Percentiles rank a stretch among this genome's conserved stretches.
Evolutionary conservation across 2,797 vertebrate species (phyloP).

Genomic region (Mormyrops attenuatus): DNA sequence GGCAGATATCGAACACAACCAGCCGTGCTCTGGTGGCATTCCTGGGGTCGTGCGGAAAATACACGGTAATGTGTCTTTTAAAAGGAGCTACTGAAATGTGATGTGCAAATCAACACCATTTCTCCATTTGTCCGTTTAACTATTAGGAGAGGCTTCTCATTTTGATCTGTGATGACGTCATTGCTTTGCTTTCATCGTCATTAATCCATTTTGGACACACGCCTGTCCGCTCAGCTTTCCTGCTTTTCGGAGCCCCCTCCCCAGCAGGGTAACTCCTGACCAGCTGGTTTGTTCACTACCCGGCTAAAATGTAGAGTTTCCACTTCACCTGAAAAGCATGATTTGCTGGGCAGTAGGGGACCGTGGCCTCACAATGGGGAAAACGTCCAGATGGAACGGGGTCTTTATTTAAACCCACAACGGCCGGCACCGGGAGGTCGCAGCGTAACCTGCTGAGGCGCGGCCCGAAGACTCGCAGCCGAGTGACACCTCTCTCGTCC

Average conservation of each 20-base stretch:
- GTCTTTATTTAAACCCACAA: neutral
- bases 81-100: too few relatives aligned
- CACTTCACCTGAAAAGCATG: neutral
- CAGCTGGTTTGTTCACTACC: neutral
- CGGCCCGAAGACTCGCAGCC: neutral
- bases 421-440: neutral
- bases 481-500: neutral
- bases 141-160: neutral
- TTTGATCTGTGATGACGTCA: neutral
- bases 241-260: neutral
- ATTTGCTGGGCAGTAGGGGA: neutral
- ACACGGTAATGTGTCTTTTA: too few relatives aligned
- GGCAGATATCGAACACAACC: too few relatives aligned
- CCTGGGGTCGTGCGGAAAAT: neutral
- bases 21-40: neutral
- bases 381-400: neutral
- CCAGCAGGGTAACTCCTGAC: neutral
- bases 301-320: neutral
- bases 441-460: neutral
- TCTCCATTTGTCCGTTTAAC: neutral
- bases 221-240: neutral
- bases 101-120: neutral
- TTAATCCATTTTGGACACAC: neutral
- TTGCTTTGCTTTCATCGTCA: neutral
- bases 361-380: neutral